These are phyloP conservation scores for Cyclophora punctaria DNA, from an alignment of 2,888 invertebrate genomes.

Conservation along the genomic window DNA sequence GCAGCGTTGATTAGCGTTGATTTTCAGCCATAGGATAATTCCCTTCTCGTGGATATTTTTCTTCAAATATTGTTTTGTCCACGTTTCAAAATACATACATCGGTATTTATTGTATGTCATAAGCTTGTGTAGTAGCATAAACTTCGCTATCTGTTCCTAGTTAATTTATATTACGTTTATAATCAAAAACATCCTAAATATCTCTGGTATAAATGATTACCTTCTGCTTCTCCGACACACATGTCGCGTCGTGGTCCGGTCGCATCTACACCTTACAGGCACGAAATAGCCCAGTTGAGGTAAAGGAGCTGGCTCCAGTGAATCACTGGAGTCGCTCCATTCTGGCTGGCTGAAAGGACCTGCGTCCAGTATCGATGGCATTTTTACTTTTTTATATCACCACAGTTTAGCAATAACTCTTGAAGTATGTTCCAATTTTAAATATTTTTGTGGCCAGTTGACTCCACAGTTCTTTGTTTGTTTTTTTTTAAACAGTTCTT, in stretches of 20 bases:
- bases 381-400: slow-evolving; percentile 18
- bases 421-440: not conserved
- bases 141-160: too few species aligned
- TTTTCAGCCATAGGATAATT: too few species aligned
- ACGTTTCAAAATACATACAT: too few species aligned
- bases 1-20: too few species aligned
- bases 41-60: too few species aligned
- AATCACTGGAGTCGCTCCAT: slow-evolving; percentile 67
- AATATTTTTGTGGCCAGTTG: slow-evolving; percentile 1
- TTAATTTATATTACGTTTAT: too few species aligned
- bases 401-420: slow-evolving; percentile 1
- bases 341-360: slow-evolving; percentile 64
- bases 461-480: slow-evolving; percentile 1
- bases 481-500: not conserved
- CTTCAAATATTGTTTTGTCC: too few species aligned
- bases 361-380: slow-evolving; percentile 58
- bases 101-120: too few species aligned
- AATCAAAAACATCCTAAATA: too few species aligned
- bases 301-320: slow-evolving; percentile 51
- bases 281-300: slow-evolving; percentile 78
- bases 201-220: slow-evolving; percentile 26
- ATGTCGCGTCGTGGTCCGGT: slow-evolving; percentile 51
- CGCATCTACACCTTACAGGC: slow-evolving; percentile 68
- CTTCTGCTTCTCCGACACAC: slow-evolving; percentile 68
- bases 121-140: too few species aligned